Conservation (phyloP, 2,113 vertebrate genomes). For the Perca fluviatilis region DNA sequence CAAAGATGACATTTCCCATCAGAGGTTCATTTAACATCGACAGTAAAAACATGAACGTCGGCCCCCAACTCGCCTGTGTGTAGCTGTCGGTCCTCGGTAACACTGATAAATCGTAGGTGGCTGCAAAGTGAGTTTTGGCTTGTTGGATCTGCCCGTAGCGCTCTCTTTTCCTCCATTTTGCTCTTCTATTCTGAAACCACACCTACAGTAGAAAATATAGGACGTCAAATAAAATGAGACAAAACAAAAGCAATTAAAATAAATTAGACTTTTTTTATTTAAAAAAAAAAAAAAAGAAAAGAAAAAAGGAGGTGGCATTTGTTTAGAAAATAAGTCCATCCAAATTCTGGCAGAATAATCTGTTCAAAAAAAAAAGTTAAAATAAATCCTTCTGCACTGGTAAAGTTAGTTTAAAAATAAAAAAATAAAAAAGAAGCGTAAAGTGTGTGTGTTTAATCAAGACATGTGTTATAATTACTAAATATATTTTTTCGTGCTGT, state of each 20-base stretch:
- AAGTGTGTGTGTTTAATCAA: not conserved
- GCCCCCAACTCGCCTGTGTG: slow-evolving; percentile 87
- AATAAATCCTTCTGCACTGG: not conserved
- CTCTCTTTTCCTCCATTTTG: slow-evolving; percentile 98
- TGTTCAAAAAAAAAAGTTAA: not conserved
- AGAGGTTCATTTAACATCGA: not conserved
- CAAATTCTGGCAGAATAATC: not conserved
- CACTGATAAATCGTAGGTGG: slow-evolving; percentile 96
- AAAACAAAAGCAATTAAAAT: not conserved
- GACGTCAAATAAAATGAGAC: not conserved
- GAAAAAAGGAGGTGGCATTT: too few species aligned
- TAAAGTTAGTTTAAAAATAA: too few species aligned
- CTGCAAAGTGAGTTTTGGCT: slow-evolving; percentile 95
- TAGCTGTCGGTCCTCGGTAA: slow-evolving; percentile 95
- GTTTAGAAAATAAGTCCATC: not conserved
- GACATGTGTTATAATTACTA: not conserved
- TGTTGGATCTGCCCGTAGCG: slow-evolving; percentile 98
- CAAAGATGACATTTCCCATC: too few species aligned
- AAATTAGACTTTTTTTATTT: too few species aligned
- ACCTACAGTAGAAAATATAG: slow-evolving; percentile 81
- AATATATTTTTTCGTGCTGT: not conserved
- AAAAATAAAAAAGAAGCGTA: too few species aligned
- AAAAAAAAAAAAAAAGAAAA: too few species aligned
- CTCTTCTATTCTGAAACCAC: slow-evolving; percentile 99
- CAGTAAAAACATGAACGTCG: not conserved